Percentiles rank a stretch among this genome's conserved stretches.
Conservation (phyloP, 2,113 vertebrate genomes). For the Trochalopteron elliotii region DNA sequence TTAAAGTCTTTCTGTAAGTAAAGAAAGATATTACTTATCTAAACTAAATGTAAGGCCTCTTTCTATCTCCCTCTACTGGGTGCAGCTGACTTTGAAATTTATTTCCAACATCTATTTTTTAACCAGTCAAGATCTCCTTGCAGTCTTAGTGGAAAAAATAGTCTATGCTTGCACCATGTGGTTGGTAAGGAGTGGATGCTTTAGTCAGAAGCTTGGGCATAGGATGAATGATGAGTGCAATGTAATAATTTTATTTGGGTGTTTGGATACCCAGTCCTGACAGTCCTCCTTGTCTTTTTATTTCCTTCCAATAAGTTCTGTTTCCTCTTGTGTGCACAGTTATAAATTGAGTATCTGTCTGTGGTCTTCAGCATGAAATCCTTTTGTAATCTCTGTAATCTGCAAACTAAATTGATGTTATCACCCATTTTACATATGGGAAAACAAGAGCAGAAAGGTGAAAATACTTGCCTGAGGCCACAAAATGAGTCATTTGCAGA, state of each 20-base stretch:
- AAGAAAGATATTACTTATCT: background rate
- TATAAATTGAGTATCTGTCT: background rate
- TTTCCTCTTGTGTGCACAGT: conserved; percentile 13
- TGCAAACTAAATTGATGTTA: background rate
- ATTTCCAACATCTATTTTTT: background rate
- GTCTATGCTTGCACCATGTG: background rate
- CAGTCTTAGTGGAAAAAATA: background rate
- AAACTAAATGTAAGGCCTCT: background rate
- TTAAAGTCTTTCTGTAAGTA: background rate
- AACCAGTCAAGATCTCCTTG: background rate
- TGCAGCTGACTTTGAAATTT: background rate
- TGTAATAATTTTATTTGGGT: background rate
- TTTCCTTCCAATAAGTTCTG: background rate
- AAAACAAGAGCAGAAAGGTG: conserved; percentile 62
- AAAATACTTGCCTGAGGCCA: conserved; percentile 60
- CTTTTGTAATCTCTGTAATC: background rate
- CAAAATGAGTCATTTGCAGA: background rate
- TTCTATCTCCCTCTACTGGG: background rate
- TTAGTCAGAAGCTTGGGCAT: background rate
- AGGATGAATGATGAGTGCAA: background rate
- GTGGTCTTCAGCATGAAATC: conserved; percentile 23
- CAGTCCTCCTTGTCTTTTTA: conserved; percentile 5
- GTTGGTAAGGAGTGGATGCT: background rate
- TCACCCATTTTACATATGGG: background rate
- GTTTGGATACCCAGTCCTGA: background rate